Evolutionary conservation across 2,888 invertebrate genomes (phyloP).

Genomic region (Parnassius mnemosyne): DNA sequence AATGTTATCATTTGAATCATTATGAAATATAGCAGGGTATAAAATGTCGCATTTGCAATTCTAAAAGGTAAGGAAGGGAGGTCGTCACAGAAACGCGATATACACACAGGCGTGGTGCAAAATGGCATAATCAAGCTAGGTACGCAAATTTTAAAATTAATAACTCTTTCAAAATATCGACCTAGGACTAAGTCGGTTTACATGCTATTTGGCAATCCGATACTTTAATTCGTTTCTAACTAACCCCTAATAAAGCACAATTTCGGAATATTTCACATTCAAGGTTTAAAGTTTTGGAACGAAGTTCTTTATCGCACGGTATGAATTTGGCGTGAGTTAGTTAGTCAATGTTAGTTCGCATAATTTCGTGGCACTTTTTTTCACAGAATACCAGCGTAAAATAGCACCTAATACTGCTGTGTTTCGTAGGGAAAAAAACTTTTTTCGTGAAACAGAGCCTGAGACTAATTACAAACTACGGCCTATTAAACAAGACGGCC

Average conservation of each 20-base stretch:
- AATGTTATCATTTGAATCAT: not conserved
- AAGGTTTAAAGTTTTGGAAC: not conserved
- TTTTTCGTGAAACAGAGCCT: no score
- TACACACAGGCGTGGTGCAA: not conserved
- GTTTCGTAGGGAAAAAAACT: no score
- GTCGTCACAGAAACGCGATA: slow-evolving; percentile 7
- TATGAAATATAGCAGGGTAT: slow-evolving; percentile 9
- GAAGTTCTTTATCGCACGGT: no score
- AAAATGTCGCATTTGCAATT: slow-evolving; percentile 22
- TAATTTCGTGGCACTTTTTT: no score
- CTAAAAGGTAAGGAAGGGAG: slow-evolving; percentile 10
- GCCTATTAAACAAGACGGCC: no score
- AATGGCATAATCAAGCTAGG: slow-evolving; percentile 3
- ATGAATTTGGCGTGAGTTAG: no score
- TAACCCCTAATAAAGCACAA: not conserved
- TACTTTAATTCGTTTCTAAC: not conserved
- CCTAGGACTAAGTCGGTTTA: not conserved
- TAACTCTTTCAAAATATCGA: not conserved
- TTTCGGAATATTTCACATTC: not conserved
- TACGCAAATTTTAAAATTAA: slow-evolving; percentile 5
- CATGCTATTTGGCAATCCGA: slow-evolving; percentile 13
- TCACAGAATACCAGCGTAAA: no score
- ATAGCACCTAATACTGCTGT: no score
- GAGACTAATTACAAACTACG: no score
- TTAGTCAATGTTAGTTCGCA: no score